Evolutionary conservation across 2,113 vertebrate genomes (phyloP).

Genomic region (Halcyon senegalensis): DNA sequence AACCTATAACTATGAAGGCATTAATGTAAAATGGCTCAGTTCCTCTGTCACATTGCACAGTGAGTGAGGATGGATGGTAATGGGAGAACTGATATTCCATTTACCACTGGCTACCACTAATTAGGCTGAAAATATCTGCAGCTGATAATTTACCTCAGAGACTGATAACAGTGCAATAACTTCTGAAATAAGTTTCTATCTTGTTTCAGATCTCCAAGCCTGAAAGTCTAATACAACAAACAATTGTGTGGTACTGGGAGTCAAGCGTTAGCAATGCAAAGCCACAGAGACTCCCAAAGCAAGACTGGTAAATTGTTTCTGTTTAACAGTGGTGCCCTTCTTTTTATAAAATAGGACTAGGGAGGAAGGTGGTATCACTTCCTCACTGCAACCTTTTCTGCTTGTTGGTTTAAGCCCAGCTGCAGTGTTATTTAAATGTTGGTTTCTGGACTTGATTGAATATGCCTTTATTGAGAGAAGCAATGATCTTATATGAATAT

Average conservation of each 20-base stretch:
- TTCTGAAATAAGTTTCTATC: not conserved
- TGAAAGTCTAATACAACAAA: not conserved
- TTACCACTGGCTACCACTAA: not conserved
- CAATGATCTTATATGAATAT: not conserved
- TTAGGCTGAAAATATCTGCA: not conserved
- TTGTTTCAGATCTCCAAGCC: not conserved
- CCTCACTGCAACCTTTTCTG: not conserved
- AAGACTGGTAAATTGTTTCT: not conserved
- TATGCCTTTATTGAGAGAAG: constrained; percentile 39
- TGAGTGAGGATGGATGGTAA: not conserved
- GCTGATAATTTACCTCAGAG: not conserved
- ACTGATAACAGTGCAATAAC: not conserved
- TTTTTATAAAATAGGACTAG: not conserved
- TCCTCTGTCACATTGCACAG: not conserved
- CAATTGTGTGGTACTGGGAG: not conserved
- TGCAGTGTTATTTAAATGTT: constrained; percentile 23
- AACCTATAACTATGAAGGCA: not conserved
- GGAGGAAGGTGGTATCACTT: not conserved
- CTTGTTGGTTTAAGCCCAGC: constrained; percentile 39
- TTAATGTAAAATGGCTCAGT: not conserved
- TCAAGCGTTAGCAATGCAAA: not conserved
- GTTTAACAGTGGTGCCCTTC: not conserved
- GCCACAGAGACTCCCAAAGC: not conserved
- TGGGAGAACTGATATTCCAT: rapidly evolving
- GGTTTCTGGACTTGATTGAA: constrained; percentile 51